Evolutionary conservation across 1,140 invertebrate species (phyloP), one percentile per base, ranked within the genome.

Genomic region (Triops longicaudatus): DNA sequence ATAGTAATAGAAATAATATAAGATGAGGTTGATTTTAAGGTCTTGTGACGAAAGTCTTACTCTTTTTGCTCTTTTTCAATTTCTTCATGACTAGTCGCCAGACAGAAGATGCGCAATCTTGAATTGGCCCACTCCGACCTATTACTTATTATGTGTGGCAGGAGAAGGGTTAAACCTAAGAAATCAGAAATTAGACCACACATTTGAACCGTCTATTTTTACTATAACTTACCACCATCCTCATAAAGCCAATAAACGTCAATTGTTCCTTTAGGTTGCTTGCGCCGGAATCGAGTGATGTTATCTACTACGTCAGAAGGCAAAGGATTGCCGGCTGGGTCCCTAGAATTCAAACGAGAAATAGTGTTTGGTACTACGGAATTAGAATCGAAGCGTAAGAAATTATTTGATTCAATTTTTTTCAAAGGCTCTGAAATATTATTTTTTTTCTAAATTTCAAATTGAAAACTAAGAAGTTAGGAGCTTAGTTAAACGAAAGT

Each of bases 161-260:
- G 83, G 26, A 98, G 86, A 81, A 98, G 91, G 0, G 96, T 97
- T 26, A 98, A 86, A 78, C 91, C 91, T 92, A 80, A 82, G 81
- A n/a, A n/a, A 79, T 79, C 28, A 28, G 22, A 72, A 63, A 12
- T 50, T 0, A 22, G 37, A 5, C 44, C 5, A 5, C 9, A 12
- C 26, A 12, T 26, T 9, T 12, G 9, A 44, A n/a, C 1, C 0
- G 5, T 63, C 7, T 22, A 1, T 27, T 63, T 63, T 28, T 11
- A 14, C 1, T 5, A 27, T 76, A 28, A 37, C 74, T 84, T 83
- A 88, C 93, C 94, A 82, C 95, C 97, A 85, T 98, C 96, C 85
- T 98, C 97, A 85, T 97, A 98, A 73, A 98, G 84, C 97, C 96
- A 98, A 93, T 95, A 98, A 26, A 98, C 95, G 85, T 98, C 96